Percentiles rank a stretch among this genome's conserved stretches.
phyloP scores from a whole-genome alignment of 2,113 vertebrate species.

The Solenodon paradoxus region DNA sequence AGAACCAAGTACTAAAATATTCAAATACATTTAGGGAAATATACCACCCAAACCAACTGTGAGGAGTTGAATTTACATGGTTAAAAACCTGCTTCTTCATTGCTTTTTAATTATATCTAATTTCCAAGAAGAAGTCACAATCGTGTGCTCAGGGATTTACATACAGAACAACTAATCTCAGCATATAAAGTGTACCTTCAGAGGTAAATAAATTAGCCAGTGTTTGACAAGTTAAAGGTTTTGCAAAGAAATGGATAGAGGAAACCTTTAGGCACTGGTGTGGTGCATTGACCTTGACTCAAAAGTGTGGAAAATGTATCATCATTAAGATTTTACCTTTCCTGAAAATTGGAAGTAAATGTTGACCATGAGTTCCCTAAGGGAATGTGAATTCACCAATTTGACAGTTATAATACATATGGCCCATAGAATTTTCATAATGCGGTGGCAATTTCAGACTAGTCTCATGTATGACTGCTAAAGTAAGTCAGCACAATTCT shows the following conservation, averaged over 20 bases:
- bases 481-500: slow-evolving; percentile 46
- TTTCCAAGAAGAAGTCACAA: neutral
- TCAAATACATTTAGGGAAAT: slow-evolving; percentile 22
- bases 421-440: slow-evolving; percentile 38
- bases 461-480: neutral
- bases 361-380: slow-evolving; percentile 16
- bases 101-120: slow-evolving; percentile 40
- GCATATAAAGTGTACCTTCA: neutral
- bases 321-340: slow-evolving; percentile 48
- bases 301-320: neutral
- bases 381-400: slow-evolving; percentile 31
- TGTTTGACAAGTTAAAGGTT: slow-evolving; percentile 19
- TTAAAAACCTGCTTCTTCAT: slow-evolving; percentile 35
- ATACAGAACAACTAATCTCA: slow-evolving; percentile 26
- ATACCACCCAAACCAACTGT: neutral
- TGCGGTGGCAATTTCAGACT: neutral
- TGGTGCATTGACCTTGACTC: neutral
- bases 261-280: neutral
- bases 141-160: slow-evolving; percentile 23
- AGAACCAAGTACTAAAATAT: neutral
- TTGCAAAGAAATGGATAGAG: neutral
- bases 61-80: slow-evolving; percentile 21
- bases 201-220: slow-evolving; percentile 39
- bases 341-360: slow-evolving; percentile 40
- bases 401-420: slow-evolving; percentile 15